These are phyloP conservation scores for Scaptomyza montana DNA, from an alignment of 1,140 invertebrate genomes.

Conservation along the genomic window DNA sequence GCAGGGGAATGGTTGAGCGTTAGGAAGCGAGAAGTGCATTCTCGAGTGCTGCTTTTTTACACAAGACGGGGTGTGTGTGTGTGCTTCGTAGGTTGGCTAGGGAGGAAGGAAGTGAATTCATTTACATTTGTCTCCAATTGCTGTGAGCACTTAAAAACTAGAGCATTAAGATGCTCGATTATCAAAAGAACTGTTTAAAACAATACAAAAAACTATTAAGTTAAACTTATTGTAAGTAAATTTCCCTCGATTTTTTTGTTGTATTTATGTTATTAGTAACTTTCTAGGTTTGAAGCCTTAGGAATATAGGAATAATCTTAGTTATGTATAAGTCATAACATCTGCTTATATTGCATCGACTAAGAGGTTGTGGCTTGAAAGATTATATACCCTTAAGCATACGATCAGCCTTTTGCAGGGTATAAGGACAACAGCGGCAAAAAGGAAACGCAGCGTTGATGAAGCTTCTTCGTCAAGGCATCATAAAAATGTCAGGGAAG, in stretches of 20 bases:
- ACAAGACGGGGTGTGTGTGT: neutral
- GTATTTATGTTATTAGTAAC: too few species aligned
- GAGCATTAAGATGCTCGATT: constrained; percentile 6
- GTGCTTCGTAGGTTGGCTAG: neutral
- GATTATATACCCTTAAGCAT: neutral
- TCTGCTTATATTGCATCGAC: too few species aligned
- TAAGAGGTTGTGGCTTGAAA: too few species aligned
- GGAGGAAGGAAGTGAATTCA: constrained; percentile 31
- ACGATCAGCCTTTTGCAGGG: neutral
- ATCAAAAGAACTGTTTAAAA: too few species aligned
- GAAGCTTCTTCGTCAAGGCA: constrained; percentile 38
- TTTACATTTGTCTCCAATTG: constrained; percentile 73
- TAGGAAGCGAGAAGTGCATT: neutral
- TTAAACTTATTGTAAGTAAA: too few species aligned
- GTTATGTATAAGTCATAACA: too few species aligned
- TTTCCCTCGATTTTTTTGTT: too few species aligned
- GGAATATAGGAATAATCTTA: too few species aligned
- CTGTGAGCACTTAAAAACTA: constrained; percentile 24
- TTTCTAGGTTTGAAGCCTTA: too few species aligned
- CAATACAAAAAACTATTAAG: neutral
- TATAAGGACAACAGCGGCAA: constrained; percentile 31
- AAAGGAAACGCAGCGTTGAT: constrained; percentile 41
- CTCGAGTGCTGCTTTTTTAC: constrained; percentile 48
- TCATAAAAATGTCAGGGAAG: constrained; percentile 8
- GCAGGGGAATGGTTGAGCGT: too few species aligned